These are phyloP conservation scores for Imbricaverruca yamaguchii DNA, from an alignment of 2,888 invertebrate species.

Conservation along the genomic window DNA sequence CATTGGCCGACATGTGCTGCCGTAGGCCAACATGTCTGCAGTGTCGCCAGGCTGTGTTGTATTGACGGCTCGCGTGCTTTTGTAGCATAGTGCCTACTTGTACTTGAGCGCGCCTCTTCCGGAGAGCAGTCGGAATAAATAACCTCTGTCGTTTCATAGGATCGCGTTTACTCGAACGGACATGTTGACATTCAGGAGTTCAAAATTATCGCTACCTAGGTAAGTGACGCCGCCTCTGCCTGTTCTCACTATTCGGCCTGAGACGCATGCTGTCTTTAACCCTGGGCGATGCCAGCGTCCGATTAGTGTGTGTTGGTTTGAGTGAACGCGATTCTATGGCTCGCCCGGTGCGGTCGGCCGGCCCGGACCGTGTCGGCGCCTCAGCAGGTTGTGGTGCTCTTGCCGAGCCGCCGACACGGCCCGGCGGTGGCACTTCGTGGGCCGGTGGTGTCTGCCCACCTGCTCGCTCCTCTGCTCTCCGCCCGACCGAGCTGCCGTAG, in stretches of 20 bases:
- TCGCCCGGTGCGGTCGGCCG: not conserved
- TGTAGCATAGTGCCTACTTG: not conserved
- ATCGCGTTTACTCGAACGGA: conserved; percentile 26
- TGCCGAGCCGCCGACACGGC: too few species aligned
- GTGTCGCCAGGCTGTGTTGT: too few species aligned
- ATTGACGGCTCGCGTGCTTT: not conserved
- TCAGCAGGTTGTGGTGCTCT: too few species aligned
- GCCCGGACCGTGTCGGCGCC: not conserved
- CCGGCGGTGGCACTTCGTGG: too few species aligned
- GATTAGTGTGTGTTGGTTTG: conserved; percentile 22
- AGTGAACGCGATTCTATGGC: conserved; percentile 17
- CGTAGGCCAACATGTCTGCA: not conserved
- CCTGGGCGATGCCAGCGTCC: not conserved
- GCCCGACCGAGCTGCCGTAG: too few species aligned
- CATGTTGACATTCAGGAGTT: conserved; percentile 39
- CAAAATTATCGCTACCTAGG: conserved; percentile 36
- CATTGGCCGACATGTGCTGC: not conserved
- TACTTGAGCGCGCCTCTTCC: not conserved
- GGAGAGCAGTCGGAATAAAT: not conserved
- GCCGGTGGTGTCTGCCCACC: too few species aligned
- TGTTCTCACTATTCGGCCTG: not conserved
- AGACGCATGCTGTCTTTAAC: not conserved
- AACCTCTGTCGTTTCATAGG: conserved; percentile 17
- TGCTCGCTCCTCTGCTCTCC: too few species aligned
- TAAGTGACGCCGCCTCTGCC: conserved; percentile 15